Base-by-base conservation (phyloP, 1,140 invertebrate species). In the Chlorops oryzae region DNA sequence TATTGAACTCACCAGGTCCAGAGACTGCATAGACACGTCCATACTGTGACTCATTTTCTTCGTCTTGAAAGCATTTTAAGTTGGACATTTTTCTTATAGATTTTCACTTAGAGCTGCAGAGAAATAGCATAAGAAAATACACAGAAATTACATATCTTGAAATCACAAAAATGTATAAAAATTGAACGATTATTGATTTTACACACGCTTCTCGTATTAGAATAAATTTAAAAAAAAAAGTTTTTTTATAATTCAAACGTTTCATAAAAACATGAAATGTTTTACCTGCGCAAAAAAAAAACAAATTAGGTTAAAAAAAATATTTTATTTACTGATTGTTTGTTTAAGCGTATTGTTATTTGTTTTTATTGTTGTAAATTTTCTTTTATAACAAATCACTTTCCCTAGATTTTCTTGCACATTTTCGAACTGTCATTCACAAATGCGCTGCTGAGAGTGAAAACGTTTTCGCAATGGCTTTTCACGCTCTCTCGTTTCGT, bases 21-120 rank as follows among this genome's bases (percentile, higher is more conserved):
- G 95, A 98, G 17, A 98, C 96, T 18, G 92, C 93, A 72, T 86
- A 94, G 2, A 98, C 95, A 78, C 91, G 96, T 59, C 96, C 95
- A 76, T 90, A 97, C 61, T 81, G 83, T 17, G 82, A 81, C 74
- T 98, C 95, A 65, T 82, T 85, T 34, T 95, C 89, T 59, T 87
- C 89, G 78, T 94, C 85, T 56, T 76, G 77, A 66, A 95, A 82
- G 75, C 83, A 88, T 62, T 80, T 77, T 69, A 91, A 74, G 63
- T 73, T 76, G 44, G 77, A 77, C 75, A 79, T 77, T 23, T 32
- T 49, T 43, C 15, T 15, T 10, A 32, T 9, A 32, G 15, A 15
- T 10, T 15, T 32, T 32, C 15, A 15, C 15, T 32, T 10, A 32
- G 28, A 10, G 9, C 28, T 9, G 28, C 9, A 10, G 28, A 32